A percentile compares a stretch with the other conserved stretches of the same genome.
Conservation (phyloP, 2,113 vertebrate genomes). For the Heteronetta atricapilla region DNA sequence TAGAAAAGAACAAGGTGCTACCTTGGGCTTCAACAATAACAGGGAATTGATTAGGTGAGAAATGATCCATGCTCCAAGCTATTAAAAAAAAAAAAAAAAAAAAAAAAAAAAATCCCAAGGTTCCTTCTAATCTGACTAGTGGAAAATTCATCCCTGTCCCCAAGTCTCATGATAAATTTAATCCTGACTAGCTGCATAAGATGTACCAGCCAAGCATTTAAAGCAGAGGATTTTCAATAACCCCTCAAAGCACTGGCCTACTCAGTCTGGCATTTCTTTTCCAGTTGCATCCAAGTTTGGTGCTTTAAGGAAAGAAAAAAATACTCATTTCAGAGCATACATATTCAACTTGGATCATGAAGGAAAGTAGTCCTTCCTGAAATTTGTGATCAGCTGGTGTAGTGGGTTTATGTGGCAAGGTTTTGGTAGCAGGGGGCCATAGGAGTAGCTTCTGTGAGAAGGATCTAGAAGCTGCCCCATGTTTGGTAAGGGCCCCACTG, state of each 20-base stretch:
- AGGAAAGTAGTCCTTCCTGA: neutral
- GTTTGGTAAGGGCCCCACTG: too few species aligned
- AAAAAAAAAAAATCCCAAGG: neutral
- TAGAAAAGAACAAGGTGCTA: slow-evolving; percentile 39
- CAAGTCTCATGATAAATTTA: neutral
- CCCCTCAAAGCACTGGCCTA: neutral
- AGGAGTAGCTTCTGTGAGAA: too few species aligned
- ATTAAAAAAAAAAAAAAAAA: neutral
- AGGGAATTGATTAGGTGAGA: slow-evolving; percentile 37
- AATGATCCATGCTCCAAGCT: neutral
- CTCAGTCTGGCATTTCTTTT: neutral
- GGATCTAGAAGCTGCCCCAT: too few species aligned
- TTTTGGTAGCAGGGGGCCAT: too few species aligned
- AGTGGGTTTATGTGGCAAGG: too few species aligned
- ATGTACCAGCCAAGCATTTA: neutral
- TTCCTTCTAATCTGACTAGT: slow-evolving; percentile 8
- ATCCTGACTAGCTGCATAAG: neutral
- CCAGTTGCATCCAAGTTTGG: neutral
- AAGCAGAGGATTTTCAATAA: neutral
- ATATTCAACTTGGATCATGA: neutral
- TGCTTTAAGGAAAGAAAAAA: neutral
- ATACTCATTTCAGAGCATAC: neutral
- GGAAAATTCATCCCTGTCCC: slow-evolving; percentile 15
- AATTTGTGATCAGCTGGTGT: neutral
- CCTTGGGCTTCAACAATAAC: slow-evolving; percentile 37